These are phyloP conservation scores for Spea bombifrons DNA, from an alignment of 2,113 vertebrate genomes.

Conservation along the genomic window DNA sequence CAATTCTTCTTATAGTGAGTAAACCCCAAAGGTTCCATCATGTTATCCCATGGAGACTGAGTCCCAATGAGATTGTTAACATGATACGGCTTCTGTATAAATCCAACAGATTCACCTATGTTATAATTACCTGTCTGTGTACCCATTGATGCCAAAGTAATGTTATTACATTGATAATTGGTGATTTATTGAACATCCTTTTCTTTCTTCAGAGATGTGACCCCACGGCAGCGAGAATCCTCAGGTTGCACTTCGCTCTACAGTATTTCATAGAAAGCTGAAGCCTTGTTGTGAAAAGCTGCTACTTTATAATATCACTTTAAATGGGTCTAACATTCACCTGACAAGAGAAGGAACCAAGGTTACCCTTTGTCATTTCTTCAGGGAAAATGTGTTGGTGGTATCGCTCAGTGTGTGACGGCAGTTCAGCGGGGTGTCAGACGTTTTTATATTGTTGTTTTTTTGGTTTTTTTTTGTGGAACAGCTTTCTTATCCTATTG, in stretches of 20 bases:
- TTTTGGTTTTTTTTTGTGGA: conserved; percentile 35
- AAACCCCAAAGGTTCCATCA: too few species aligned
- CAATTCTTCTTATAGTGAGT: too few species aligned
- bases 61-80: too few species aligned
- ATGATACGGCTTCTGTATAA: too few species aligned
- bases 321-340: conserved; percentile 30
- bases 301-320: conserved; percentile 58
- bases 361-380: conserved; percentile 63
- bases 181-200: conserved; percentile 28
- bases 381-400: conserved; percentile 67
- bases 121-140: too few species aligned
- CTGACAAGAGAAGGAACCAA: conserved; percentile 49
- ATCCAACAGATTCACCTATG: too few species aligned
- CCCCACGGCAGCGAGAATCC: conserved; percentile 54
- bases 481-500: conserved; percentile 38
- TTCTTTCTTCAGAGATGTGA: conserved; percentile 72
- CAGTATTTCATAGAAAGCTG: conserved; percentile 67
- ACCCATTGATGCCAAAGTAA: too few species aligned
- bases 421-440: conserved; percentile 43
- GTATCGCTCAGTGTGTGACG: conserved; percentile 49
- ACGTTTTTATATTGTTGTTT: conserved; percentile 7
- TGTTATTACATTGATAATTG: too few species aligned
- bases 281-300: conserved; percentile 67
- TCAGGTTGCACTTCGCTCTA: conserved; percentile 70
- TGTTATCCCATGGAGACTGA: too few species aligned